These are phyloP conservation scores for Pangasius larnaudii DNA, from an alignment of 2,797 vertebrate genomes.

Conservation along the genomic window DNA sequence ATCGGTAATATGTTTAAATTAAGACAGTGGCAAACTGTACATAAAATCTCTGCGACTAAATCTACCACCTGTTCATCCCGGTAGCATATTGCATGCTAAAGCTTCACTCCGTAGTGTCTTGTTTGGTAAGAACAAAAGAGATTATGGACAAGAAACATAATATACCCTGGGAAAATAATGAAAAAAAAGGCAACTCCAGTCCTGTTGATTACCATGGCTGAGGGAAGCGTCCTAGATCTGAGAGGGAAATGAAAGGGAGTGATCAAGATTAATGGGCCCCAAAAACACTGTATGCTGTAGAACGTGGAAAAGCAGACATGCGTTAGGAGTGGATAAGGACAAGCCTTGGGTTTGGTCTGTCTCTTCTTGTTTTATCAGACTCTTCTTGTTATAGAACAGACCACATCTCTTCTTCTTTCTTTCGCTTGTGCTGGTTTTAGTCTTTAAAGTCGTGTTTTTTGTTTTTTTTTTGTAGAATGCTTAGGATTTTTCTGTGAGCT, in stretches of 20 bases:
- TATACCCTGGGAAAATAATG: constrained; percentile 24
- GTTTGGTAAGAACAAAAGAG: constrained; percentile 27
- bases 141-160: constrained; percentile 34
- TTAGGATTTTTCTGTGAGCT: neutral
- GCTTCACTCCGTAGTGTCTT: neutral
- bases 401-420: neutral
- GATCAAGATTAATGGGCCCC: constrained; percentile 52
- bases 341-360: constrained; percentile 17
- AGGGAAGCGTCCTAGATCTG: constrained; percentile 50
- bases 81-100: constrained; percentile 19
- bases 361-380: constrained; percentile 15
- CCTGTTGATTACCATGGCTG: constrained; percentile 35
- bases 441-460: neutral
- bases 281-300: constrained; percentile 30
- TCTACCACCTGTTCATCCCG: constrained; percentile 34
- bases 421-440: neutral
- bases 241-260: constrained; percentile 47
- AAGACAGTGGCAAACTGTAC: neutral
- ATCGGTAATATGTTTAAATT: neutral
- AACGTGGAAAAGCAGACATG: constrained; percentile 32
- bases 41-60: constrained; percentile 22
- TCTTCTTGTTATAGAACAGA: constrained; percentile 2
- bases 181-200: constrained; percentile 31
- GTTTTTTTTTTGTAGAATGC: neutral
- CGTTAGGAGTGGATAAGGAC: constrained; percentile 12